Conservation (phyloP, 2,888 invertebrate species). For the Tupiocoris notatus region DNA sequence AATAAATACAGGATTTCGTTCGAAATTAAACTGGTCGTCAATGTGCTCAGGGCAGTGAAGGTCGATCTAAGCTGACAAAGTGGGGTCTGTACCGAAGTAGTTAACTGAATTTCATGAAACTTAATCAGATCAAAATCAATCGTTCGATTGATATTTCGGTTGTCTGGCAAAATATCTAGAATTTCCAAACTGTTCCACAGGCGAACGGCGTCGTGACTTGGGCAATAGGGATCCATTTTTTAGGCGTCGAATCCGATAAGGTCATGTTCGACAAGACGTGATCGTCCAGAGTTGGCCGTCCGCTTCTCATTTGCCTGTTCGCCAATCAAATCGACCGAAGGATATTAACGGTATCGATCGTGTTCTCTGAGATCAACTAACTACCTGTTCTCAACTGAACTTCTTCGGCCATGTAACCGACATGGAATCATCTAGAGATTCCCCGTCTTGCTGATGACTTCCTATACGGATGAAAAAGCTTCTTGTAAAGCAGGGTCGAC, state of each 20-base stretch:
- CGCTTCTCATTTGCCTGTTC: background rate
- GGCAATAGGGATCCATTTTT: background rate
- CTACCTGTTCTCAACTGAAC: background rate
- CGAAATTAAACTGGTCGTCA: too few relatives aligned
- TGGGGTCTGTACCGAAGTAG: too few relatives aligned
- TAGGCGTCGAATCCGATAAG: background rate
- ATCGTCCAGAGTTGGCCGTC: background rate
- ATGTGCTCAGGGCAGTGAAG: too few relatives aligned
- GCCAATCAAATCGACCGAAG: background rate
- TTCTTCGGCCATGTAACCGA: background rate
- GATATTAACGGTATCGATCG: background rate
- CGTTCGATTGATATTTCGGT: too few relatives aligned
- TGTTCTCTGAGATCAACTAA: background rate
- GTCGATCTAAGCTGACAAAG: too few relatives aligned
- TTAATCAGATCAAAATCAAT: too few relatives aligned
- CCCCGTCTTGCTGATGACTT: background rate
- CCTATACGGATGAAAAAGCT: background rate
- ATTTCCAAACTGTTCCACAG: background rate
- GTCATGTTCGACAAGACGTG: background rate
- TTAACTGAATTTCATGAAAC: too few relatives aligned
- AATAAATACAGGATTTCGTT: too few relatives aligned
- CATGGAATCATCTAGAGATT: too few relatives aligned
- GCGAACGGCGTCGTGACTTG: background rate
- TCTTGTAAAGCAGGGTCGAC: background rate
- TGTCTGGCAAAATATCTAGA: background rate